Evolutionary conservation across 2,888 invertebrate genomes (phyloP), one percentile per base, ranked within the genome.

Genomic region (Thereva unica): DNA sequence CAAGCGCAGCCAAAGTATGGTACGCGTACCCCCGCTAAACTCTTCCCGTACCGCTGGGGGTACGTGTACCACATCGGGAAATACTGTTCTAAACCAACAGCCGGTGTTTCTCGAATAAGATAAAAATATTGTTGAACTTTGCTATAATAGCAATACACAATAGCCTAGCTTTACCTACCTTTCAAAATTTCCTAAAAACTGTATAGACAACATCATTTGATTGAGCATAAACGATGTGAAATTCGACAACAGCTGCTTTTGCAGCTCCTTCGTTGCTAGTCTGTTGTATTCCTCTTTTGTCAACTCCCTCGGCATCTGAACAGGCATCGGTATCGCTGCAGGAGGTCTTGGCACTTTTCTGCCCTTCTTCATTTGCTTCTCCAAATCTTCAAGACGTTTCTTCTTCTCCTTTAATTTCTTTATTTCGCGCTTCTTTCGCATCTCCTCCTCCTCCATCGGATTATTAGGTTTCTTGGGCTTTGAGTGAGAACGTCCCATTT

Each of bases 131-230:
- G 1, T 23, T 23, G 38, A 3, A 34, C 23, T 34, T 34, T 35
- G 3, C 35, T 37, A 52, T 8, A 35, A 2, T 37, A 35, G 35
- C 8, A 52, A 34, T 8, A 37, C 2, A 23, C n/a, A 54, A 38
- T 23, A 44, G 2, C 34, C 3, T 50, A n/a, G 34, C 38, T 38
- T 23, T 23, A 50, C 23, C 35, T 78, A 92, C 92, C 86, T 84
- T 77, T 91, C 89, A 75, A 86, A 92, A 77, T 92, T 89, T 71
- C 88, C 86, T 74, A 91, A 91, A 80, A 93, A 92, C 79, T 92
- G 90, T 34, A 90, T 83, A 9, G 87, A 86, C 77, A 92, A 83
- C 64, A 91, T 82, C 66, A 91, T 84, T 76, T 92, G 90, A 76
- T 93, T 92, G 8, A 92, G 78, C 7, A 92, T 80, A 77, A 93